Percentiles rank a stretch among this genome's conserved stretches.
These are phyloP conservation scores for Cassiopea andromeda DNA, from an alignment of 30 jellyfish, hydroid and myxozoan species.

Conservation along the genomic window DNA sequence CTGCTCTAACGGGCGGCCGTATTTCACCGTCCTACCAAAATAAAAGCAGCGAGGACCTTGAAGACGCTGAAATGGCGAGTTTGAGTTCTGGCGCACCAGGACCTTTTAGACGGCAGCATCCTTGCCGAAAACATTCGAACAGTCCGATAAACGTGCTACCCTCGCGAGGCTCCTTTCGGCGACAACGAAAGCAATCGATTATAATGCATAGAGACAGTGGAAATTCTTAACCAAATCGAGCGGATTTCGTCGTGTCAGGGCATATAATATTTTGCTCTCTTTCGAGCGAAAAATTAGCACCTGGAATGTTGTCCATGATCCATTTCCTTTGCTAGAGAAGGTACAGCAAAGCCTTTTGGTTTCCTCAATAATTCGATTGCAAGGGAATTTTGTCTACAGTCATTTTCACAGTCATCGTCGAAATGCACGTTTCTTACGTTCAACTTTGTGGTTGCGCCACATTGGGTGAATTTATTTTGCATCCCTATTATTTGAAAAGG, in stretches of 20 bases:
- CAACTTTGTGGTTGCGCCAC: too few relatives aligned
- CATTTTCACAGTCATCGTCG: too few relatives aligned
- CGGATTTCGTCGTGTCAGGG: constrained; percentile 22
- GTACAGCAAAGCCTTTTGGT: too few relatives aligned
- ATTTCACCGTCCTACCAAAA: constrained; percentile 4
- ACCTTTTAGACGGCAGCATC: constrained; percentile 86
- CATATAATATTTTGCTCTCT: background rate
- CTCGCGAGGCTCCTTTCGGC: constrained; percentile 45
- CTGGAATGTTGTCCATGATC: too few relatives aligned
- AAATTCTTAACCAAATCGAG: constrained; percentile 7
- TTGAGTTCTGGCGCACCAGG: constrained; percentile 73
- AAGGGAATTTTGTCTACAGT: too few relatives aligned
- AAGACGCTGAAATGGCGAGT: constrained; percentile 63
- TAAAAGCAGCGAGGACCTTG: constrained; percentile 35
- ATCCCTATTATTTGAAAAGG: too few relatives aligned
- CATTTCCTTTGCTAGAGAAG: too few relatives aligned
- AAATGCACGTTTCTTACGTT: too few relatives aligned
- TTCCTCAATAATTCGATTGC: too few relatives aligned
- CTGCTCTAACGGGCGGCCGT: constrained; percentile 10
- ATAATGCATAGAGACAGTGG: constrained; percentile 39
- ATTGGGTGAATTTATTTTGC: too few relatives aligned
- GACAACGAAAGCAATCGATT: constrained; percentile 64
- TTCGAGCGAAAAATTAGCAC: background rate
- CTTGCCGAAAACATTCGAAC: constrained; percentile 84
- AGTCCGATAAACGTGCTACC: constrained; percentile 77